Evolutionary conservation across 2,888 invertebrate genomes (phyloP), one percentile per base, ranked within the genome.

Genomic region (Pammene fasciana): DNA sequence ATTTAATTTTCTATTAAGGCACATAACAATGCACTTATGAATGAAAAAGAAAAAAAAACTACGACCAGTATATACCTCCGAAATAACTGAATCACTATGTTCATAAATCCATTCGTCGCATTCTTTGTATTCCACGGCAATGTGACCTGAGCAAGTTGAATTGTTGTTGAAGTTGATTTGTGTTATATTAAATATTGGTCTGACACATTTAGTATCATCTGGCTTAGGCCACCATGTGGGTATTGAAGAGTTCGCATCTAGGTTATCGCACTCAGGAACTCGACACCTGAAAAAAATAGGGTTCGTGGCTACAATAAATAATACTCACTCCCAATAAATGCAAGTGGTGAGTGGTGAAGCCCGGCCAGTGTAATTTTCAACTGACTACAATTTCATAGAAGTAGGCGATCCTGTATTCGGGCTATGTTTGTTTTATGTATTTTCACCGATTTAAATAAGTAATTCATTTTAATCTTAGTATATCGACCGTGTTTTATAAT

Each of bases 71-170:
- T n/a, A 75, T 78, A 89, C 89, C 79, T 84, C 85, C 43, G 88
- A 77, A 5, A 88, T 82, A n/a, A 87, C 84, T 2, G 89, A 88
- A 76, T 90, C 84, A 45, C 83, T 76, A 65, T 82, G 83, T 73
- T 38, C 88, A 67, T 87, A 90, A 52, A 88, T 76, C 88, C 89
- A 90, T 64, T 87, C 81, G n/a, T 79, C 73, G 65, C 89, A 90
- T 61, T 83, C 77, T 68, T 82, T 81, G n/a, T 84, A 72, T 46
- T 79, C 79, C 9, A 75, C 75, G 61, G 87, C 85, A 7, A 85
- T 79, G 38, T 76, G 71, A 68, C 84, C 86, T 2, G 80, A 80
- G 68, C 89, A 89, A n/a, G 82, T 83, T 62, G 78, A 70, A 26
- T 26, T n/a, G n/a, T n/a, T n/a, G n/a, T n/a, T n/a, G n/a, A n/a